Conservation (phyloP, 2,113 vertebrate species). For the Neotragus moschatus region DNA sequence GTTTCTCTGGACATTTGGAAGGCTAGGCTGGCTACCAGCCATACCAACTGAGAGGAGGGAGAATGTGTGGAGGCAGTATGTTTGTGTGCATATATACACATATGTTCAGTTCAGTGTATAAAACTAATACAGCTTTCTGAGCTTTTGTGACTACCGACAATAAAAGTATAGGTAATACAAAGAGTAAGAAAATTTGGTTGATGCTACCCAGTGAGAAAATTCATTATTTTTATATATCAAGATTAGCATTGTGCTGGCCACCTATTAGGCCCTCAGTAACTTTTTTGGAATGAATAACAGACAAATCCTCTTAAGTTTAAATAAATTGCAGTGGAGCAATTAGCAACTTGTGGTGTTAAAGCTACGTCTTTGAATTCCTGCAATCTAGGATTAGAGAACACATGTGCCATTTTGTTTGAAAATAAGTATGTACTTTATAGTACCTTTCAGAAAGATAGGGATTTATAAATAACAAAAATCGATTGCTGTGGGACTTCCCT, state of each 20-base stretch:
- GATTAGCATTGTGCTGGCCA: background rate
- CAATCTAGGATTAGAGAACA: background rate
- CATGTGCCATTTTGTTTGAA: background rate
- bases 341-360: background rate
- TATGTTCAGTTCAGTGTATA: background rate
- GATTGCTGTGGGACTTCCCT: background rate
- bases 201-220: background rate
- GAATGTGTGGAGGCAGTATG: background rate
- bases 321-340: background rate
- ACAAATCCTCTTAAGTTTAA: background rate
- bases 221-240: background rate
- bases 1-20: background rate
- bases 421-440: background rate
- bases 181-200: background rate
- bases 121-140: background rate
- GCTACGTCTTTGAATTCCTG: background rate
- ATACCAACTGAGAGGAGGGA: background rate
- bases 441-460: background rate
- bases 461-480: conserved; percentile 3
- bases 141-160: background rate
- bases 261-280: background rate
- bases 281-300: background rate
- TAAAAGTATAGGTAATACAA: background rate
- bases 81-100: background rate
- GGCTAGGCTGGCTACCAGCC: background rate